Evolutionary conservation across 2,797 vertebrate species (phyloP).

Genomic region (Menidia menidia): DNA sequence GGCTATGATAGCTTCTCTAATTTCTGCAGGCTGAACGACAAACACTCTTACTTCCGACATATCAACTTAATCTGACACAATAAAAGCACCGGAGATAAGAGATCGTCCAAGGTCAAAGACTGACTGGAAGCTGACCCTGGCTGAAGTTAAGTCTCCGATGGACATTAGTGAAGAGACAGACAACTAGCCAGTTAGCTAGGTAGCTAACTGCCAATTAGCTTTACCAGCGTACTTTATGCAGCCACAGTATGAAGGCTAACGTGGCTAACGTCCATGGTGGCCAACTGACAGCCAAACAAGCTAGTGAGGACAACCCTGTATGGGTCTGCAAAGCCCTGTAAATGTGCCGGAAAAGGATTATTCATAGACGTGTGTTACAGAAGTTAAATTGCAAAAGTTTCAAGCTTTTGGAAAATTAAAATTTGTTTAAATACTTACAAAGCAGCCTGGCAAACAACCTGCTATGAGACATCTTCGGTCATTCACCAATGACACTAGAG

Average conservation of each 20-base stretch:
- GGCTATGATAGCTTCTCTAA: background rate
- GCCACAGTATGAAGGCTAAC: slow-evolving; percentile 4
- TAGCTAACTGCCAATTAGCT: slow-evolving; percentile 30
- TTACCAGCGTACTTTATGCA: background rate
- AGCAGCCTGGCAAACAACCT: slow-evolving; percentile 84
- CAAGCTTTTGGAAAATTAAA: background rate
- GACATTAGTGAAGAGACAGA: background rate
- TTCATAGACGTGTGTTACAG: fast-evolving
- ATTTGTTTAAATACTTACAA: slow-evolving; percentile 78
- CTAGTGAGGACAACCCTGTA: background rate
- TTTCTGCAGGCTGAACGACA: background rate
- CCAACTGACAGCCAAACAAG: slow-evolving; percentile 39
- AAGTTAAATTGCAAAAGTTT: background rate
- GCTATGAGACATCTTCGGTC: slow-evolving; percentile 88
- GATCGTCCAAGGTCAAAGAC: slow-evolving; percentile 50
- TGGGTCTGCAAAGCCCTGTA: background rate
- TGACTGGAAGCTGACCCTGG: background rate
- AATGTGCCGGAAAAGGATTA: background rate
- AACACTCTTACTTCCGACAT: background rate
- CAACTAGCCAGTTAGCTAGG: slow-evolving; percentile 18
- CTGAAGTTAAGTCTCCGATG: slow-evolving; percentile 4
- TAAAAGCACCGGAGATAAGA: background rate
- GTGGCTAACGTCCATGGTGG: slow-evolving; percentile 45
- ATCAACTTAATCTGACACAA: background rate
- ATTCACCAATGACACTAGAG: slow-evolving; percentile 88